Evolutionary conservation across 2,888 invertebrate genomes (phyloP).

Genomic region (Drosophila suboccidentalis): DNA sequence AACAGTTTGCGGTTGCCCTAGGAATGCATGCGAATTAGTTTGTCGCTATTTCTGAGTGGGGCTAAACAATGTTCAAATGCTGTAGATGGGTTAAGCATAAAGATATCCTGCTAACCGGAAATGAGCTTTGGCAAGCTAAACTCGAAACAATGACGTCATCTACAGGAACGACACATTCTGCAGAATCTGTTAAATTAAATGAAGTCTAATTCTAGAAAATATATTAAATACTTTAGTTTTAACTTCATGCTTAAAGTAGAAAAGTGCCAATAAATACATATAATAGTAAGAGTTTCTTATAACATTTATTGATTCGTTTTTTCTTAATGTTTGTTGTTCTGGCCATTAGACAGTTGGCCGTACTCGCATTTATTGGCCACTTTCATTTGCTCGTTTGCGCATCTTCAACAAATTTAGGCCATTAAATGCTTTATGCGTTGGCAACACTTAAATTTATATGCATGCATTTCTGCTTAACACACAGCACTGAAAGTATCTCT

Average conservation of each 20-base stretch:
- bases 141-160: not conserved
- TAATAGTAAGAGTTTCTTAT: not conserved
- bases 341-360: slow-evolving; percentile 4
- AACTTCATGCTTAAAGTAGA: not conserved
- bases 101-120: slow-evolving; percentile 19
- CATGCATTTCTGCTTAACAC: slow-evolving; percentile 22
- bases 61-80: not conserved
- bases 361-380: slow-evolving; percentile 20
- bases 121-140: slow-evolving; percentile 6
- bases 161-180: not conserved
- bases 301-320: slow-evolving; percentile 23
- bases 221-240: not conserved
- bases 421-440: slow-evolving; percentile 73
- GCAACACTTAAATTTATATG: slow-evolving; percentile 58
- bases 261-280: not conserved
- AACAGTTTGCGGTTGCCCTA: slow-evolving; percentile 48
- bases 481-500: slow-evolving; percentile 14
- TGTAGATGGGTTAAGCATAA: slow-evolving; percentile 3
- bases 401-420: slow-evolving; percentile 69
- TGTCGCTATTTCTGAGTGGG: slow-evolving; percentile 38
- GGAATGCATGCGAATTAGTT: slow-evolving; percentile 62
- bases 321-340: not conserved
- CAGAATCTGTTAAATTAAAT: not conserved
- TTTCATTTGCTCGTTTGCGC: slow-evolving; percentile 58
- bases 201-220: not conserved